Percentiles rank a stretch among this genome's conserved stretches.
These are phyloP conservation scores for Tetranychus urticae DNA, from an alignment of 1,140 invertebrate species.

Conservation along the genomic window DNA sequence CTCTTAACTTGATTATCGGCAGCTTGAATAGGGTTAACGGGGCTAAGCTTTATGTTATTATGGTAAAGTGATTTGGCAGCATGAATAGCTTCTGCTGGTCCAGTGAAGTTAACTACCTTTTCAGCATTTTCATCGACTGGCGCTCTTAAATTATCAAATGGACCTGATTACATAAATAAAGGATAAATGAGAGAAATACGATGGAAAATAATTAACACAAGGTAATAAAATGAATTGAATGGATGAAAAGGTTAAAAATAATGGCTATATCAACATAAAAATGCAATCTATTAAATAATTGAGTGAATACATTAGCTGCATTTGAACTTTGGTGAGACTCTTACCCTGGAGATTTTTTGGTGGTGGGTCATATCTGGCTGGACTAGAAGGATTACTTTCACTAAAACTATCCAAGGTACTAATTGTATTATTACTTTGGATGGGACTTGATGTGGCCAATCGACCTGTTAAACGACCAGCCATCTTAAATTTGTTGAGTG, in stretches of 20 bases:
- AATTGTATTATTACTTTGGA: not conserved
- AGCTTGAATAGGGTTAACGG: too few species aligned
- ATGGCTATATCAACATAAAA: not conserved
- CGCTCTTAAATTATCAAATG: too few species aligned
- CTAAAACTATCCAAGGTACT: not conserved
- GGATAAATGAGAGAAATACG: too few species aligned
- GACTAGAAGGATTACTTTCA: not conserved
- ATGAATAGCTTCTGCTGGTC: too few species aligned
- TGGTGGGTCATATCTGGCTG: not conserved
- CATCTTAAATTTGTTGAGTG: not conserved
- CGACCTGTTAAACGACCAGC: not conserved
- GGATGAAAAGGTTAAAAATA: not conserved
- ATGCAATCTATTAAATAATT: not conserved
- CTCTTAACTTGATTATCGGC: too few species aligned
- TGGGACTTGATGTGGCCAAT: not conserved
- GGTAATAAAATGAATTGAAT: not conserved
- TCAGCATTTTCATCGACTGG: too few species aligned
- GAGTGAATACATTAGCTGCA: not conserved
- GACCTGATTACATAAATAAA: too few species aligned
- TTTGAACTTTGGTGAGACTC: not conserved
- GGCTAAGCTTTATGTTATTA: too few species aligned
- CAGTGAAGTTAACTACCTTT: too few species aligned
- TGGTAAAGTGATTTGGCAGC: too few species aligned
- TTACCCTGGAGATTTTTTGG: not conserved
- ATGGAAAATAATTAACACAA: not conserved